Base-by-base conservation (phyloP, 2,797 vertebrate species). In the Fundulus diaphanus region DNA sequence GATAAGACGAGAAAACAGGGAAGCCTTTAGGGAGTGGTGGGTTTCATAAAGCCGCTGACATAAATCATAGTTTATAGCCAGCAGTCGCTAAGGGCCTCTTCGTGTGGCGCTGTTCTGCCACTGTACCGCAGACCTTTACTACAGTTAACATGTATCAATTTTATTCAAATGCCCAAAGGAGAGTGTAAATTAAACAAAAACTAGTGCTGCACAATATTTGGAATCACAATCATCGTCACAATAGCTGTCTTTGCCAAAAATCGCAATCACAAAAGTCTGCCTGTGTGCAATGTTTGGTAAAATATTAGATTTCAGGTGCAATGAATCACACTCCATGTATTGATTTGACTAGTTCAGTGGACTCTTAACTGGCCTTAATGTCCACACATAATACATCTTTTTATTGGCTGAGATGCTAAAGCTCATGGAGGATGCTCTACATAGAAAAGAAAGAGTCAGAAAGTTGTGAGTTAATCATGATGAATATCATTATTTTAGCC, bases 31-130 rank as follows among this genome's bases (percentile, higher is more conserved):
- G 82, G 84, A 90, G 83, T 69, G 83, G 73, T 85, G 83, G 85
- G 85, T 90, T 89, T 92, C 85, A 92, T 82, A 85, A 88, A 86
- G 78, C 88, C 68, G 69, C 76, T 79, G 87, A 90, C 84, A 87
- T 91, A 82, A 92, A 92, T 93, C 85, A 85, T 66, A 40, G 70
- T 74, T 68, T 27, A 76, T 74, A 72, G 61, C 77, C 76, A 79
- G 81, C 81, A 85, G 85, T 35, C 46, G 52, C 51, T 57, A n/a
- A 24, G 77, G 68, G 66, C 40, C 11, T 1, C 24, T 57, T 56
- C 66, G 72, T 63, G 63, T 68, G 68, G 66, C 63, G 57, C 57
- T 49, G 67, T 27, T 76, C 52, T 63, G 52, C 31, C 73, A 70
- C 76, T 56, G 18, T 9, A 68, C 46, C 48, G 70, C 52, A 61